Percentiles rank a stretch among this genome's conserved stretches.
Evolutionary conservation across 2,888 invertebrate species (phyloP).

Genomic region (Eilema griseolum): DNA sequence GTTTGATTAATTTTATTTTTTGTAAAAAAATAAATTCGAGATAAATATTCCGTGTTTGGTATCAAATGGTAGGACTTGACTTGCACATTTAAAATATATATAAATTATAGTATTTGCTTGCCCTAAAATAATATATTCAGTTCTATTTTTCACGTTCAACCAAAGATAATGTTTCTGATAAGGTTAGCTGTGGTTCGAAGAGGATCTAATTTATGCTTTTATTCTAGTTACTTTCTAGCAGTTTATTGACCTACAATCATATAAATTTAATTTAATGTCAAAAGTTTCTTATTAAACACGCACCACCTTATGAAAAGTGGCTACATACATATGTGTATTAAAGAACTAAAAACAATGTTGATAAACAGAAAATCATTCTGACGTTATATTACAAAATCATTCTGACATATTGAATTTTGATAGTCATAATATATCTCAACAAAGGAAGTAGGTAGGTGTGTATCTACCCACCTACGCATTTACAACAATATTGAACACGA

Average conservation of each 20-base stretch:
- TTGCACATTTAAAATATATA: no score
- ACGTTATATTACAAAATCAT: background rate
- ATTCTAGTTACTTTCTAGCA: background rate
- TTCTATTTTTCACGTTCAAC: no score
- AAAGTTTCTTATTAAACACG: background rate
- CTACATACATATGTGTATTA: no score
- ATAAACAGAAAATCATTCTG: background rate
- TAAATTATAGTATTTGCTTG: no score
- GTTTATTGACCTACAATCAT: background rate
- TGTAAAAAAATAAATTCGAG: no score
- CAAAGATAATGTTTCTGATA: no score
- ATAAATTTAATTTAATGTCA: background rate
- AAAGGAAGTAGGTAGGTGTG: background rate
- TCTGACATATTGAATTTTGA: background rate
- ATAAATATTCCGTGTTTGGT: no score
- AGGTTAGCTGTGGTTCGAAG: background rate
- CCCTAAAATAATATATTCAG: no score
- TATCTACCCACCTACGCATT: background rate
- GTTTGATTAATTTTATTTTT: conserved; percentile 82
- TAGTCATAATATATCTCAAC: background rate
- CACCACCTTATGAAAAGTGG: no score
- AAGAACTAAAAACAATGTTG: background rate
- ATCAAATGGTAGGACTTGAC: no score
- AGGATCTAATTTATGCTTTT: background rate
- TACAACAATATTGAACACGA: background rate